These are phyloP conservation scores for Glaucidium brasilianum DNA, from an alignment of 2,113 vertebrate genomes.

Conservation along the genomic window DNA sequence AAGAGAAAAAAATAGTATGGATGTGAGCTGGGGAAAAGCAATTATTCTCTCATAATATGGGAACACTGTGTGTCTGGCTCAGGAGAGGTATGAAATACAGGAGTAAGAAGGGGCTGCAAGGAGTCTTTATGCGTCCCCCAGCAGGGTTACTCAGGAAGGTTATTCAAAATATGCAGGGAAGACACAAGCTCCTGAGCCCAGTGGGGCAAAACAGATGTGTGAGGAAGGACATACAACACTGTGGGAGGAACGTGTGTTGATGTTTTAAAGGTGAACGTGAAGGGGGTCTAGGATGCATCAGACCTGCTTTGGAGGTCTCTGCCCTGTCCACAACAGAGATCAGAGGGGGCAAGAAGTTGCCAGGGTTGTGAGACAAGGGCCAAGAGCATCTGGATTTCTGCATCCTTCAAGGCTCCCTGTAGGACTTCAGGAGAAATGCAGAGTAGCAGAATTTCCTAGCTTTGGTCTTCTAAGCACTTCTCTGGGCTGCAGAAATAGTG, in stretches of 20 bases:
- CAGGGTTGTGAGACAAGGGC: neutral
- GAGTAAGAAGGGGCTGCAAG: neutral
- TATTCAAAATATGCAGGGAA: neutral
- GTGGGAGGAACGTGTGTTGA: neutral
- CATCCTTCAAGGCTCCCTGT: neutral
- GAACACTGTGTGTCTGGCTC: conserved; percentile 41
- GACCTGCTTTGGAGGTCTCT: neutral
- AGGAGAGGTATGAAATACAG: conserved; percentile 43
- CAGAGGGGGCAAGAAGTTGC: neutral
- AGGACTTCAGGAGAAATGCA: neutral
- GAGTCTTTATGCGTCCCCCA: neutral
- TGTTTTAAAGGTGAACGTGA: neutral
- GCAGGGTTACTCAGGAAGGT: neutral
- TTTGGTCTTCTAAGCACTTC: neutral
- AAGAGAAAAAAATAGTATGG: conserved; percentile 40
- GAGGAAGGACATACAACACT: neutral
- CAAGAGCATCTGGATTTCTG: neutral
- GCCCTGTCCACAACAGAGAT: neutral
- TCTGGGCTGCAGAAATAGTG: neutral
- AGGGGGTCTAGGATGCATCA: neutral
- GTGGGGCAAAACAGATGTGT: neutral
- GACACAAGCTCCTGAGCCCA: neutral
- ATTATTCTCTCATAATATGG: conserved; percentile 65
- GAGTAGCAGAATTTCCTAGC: neutral
- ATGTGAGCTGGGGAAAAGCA: conserved; percentile 56